A percentile compares a stretch with the other conserved stretches of the same genome.
Conservation (phyloP, 2,888 invertebrate species). For the Scaptodrosophila latifasciaeformis region DNA sequence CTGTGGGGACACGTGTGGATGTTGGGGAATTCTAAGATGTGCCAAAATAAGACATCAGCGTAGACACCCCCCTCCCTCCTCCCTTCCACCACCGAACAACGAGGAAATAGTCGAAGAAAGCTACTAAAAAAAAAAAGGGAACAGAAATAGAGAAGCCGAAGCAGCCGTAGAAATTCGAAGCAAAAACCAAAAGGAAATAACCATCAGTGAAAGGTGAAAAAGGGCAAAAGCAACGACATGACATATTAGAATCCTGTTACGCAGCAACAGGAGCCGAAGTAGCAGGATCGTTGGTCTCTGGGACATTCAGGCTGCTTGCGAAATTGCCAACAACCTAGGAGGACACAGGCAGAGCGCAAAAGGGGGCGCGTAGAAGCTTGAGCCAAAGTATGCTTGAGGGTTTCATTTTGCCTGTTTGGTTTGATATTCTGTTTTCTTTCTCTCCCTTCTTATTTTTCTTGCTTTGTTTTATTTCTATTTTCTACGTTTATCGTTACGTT, state of each 20-base stretch:
- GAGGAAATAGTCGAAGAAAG: constrained; percentile 50
- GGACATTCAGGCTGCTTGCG: constrained; percentile 54
- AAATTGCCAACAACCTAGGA: constrained; percentile 70
- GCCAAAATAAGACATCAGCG: constrained; percentile 42
- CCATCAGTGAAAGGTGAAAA: constrained; percentile 43
- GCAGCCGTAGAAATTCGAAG: background rate
- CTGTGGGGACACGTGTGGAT: constrained; percentile 8
- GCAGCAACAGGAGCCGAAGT: constrained; percentile 27
- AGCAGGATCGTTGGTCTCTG: constrained; percentile 17
- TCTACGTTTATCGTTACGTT: constrained; percentile 19
- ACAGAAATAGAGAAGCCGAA: background rate
- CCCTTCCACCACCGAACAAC: background rate
- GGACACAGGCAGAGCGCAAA: constrained; percentile 14
- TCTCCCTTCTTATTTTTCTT: constrained; percentile 14
- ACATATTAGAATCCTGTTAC: constrained; percentile 67
- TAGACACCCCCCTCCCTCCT: constrained; percentile 31
- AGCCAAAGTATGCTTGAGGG: constrained; percentile 32
- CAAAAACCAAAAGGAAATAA: background rate
- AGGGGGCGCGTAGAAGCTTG: background rate
- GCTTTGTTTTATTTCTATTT: constrained; percentile 19
- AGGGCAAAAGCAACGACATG: constrained; percentile 63
- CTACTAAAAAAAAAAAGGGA: background rate
- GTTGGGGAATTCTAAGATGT: constrained; percentile 5
- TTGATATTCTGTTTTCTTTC: constrained; percentile 13
- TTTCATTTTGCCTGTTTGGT: constrained; percentile 63